A percentile compares a stretch with the other conserved stretches of the same genome.
Conservation (phyloP, 1,140 invertebrate species). For the Caenorhabditis latens region DNA sequence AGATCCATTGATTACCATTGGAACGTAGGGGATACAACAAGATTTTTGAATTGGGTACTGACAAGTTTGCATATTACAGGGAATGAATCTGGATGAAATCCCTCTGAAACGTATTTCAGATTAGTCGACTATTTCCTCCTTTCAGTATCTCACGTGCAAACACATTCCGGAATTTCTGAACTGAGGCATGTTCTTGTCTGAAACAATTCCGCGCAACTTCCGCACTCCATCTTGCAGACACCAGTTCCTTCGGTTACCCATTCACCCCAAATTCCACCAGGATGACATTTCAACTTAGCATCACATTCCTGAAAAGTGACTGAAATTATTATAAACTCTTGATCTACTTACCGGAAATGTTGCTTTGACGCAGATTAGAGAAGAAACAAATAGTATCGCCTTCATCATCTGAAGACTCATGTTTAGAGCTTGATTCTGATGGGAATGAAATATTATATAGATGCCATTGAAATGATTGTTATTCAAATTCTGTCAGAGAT, state of each 20-base stretch:
- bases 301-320: neutral
- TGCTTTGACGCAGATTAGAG: neutral
- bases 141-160: neutral
- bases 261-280: conserved; percentile 17
- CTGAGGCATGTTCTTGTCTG: neutral
- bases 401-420: no score
- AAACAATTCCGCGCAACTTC: neutral
- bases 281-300: neutral
- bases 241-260: neutral
- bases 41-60: neutral
- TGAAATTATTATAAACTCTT: neutral
- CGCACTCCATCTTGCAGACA: neutral
- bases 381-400: neutral
- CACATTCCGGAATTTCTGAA: neutral
- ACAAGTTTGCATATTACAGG: neutral
- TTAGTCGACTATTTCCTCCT: no score
- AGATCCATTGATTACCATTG: neutral
- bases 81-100: neutral
- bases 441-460: no score
- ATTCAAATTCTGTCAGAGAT: no score
- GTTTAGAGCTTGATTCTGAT: no score
- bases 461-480: no score
- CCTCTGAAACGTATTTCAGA: neutral
- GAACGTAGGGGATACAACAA: neutral
- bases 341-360: neutral